These are phyloP conservation scores for Meliscaeva auricollis DNA, from an alignment of 2,888 invertebrate genomes.

Conservation along the genomic window DNA sequence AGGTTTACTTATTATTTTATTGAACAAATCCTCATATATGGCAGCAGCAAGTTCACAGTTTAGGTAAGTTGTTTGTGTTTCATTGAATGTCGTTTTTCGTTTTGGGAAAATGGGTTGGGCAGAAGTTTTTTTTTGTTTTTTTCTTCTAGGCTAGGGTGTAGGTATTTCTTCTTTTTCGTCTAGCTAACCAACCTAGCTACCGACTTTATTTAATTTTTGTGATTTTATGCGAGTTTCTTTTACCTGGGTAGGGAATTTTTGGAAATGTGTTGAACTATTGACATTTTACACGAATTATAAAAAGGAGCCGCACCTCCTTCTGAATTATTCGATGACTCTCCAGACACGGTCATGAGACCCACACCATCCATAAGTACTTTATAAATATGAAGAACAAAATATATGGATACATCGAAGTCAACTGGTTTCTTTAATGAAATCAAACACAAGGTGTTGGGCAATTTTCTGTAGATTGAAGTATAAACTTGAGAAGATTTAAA, in stretches of 20 bases:
- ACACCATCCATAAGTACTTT: neutral
- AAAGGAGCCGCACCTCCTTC: neutral
- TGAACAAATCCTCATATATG: slow-evolving; percentile 50
- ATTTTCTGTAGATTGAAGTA: too few relatives aligned
- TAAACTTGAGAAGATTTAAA: too few relatives aligned
- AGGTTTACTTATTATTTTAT: too few relatives aligned
- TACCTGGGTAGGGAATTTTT: neutral
- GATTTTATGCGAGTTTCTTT: neutral
- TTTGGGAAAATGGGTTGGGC: slow-evolving; percentile 61
- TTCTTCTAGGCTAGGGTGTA: too few relatives aligned
- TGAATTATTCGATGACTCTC: neutral
- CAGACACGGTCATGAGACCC: neutral
- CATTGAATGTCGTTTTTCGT: neutral
- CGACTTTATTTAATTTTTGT: neutral
- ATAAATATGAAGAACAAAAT: neutral
- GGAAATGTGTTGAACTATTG: neutral
- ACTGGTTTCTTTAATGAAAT: too few relatives aligned
- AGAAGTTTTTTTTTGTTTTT: too few relatives aligned
- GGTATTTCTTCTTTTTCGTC: neutral
- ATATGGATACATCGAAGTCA: too few relatives aligned
- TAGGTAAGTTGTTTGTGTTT: slow-evolving; percentile 60
- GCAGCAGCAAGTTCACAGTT: slow-evolving; percentile 72
- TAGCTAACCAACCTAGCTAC: too few relatives aligned
- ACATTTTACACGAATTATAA: neutral
- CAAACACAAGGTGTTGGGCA: too few relatives aligned